phyloP scores from a whole-genome alignment of 2,797 vertebrate genomes.

The Bucorvus abyssinicus region DNA sequence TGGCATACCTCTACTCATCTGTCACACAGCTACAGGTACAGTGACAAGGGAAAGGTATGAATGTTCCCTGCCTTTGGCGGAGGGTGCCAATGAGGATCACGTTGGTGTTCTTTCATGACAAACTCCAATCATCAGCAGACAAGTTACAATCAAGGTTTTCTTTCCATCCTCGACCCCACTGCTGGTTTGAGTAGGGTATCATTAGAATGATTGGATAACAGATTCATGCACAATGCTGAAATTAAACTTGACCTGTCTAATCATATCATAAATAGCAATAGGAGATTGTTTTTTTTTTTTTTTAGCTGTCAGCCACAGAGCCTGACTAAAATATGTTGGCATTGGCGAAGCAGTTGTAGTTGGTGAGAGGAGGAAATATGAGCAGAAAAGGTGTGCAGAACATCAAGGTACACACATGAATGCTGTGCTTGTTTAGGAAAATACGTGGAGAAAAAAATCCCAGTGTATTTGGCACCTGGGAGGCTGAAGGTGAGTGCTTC shows the following conservation, averaged over 20 bases:
- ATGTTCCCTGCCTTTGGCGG: neutral
- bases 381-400: neutral
- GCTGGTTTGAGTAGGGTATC: constrained; percentile 25
- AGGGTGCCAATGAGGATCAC: neutral
- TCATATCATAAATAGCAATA: neutral
- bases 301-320: neutral
- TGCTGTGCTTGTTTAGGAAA: neutral
- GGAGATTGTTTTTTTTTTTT: neutral
- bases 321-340: neutral
- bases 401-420: neutral
- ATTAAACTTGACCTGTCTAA: constrained; percentile 40
- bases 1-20: neutral
- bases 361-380: neutral
- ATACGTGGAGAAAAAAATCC: neutral
- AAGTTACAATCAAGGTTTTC: constrained; percentile 63
- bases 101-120: neutral
- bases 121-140: constrained; percentile 47
- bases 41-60: neutral
- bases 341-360: neutral
- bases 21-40: neutral
- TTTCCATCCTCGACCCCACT: neutral
- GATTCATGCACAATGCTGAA: constrained; percentile 1
- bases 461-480: neutral
- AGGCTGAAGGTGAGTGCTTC: neutral
- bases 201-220: constrained; percentile 62